A percentile compares a stretch with the other conserved stretches of the same genome.
These are phyloP conservation scores for Otus sunia DNA, from an alignment of 2,113 vertebrate genomes.

Conservation along the genomic window DNA sequence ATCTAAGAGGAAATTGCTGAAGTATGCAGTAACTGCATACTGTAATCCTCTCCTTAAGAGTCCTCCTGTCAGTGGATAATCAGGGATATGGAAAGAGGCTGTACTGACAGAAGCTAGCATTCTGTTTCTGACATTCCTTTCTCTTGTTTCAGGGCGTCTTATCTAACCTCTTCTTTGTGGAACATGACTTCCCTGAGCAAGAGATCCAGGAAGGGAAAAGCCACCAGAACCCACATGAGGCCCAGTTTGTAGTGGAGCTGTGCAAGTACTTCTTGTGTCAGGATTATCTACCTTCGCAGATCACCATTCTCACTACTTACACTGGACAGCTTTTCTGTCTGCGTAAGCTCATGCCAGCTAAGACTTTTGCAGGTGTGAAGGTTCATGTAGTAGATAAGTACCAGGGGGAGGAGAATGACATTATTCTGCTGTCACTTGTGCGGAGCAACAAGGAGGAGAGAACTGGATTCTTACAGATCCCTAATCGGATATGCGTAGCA, in stretches of 20 bases:
- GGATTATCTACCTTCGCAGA: constrained; percentile 87
- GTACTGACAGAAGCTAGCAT: background rate
- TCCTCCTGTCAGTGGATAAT: background rate
- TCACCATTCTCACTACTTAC: constrained; percentile 95
- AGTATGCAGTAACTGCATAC: background rate
- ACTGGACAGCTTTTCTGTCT: constrained; percentile 89
- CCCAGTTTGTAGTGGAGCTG: constrained; percentile 85
- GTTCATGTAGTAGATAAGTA: constrained; percentile 97
- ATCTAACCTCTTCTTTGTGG: constrained; percentile 89
- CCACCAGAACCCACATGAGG: constrained; percentile 89
- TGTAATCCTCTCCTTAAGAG: background rate
- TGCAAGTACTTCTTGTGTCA: constrained; percentile 87
- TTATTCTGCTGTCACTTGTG: constrained; percentile 90
- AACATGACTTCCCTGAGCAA: constrained; percentile 82
- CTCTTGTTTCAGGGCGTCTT: constrained; percentile 79
- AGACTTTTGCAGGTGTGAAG: constrained; percentile 82
- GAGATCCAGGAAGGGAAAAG: constrained; percentile 88
- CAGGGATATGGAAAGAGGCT: background rate
- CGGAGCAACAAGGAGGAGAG: constrained; percentile 85
- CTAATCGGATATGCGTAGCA: constrained; percentile 92
- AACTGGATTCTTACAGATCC: constrained; percentile 88
- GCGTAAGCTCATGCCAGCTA: constrained; percentile 82
- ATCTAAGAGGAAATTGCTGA: background rate
- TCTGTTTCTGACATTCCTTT: background rate
- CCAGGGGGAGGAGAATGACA: constrained; percentile 96